These are phyloP conservation scores for Loxodonta africana DNA, from an alignment of 2,113 vertebrate species.

Conservation along the genomic window DNA sequence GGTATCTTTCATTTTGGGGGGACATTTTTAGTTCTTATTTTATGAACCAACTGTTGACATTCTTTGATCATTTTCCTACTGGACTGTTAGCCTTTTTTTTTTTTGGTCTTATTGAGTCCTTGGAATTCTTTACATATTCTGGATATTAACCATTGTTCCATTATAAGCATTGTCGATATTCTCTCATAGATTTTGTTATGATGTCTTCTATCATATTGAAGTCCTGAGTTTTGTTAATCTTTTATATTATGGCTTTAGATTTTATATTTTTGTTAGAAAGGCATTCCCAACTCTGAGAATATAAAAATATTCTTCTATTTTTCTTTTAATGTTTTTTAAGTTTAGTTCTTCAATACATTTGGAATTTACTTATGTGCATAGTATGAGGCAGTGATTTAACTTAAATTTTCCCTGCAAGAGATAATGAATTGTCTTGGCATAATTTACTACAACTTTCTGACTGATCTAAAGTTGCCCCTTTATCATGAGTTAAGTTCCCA, in stretches of 20 bases:
- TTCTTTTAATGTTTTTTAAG: slow-evolving; percentile 15
- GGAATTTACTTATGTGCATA: slow-evolving; percentile 3
- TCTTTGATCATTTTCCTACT: background rate
- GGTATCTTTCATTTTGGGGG: background rate
- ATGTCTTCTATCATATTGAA: slow-evolving; percentile 36
- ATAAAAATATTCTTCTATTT: slow-evolving; percentile 26
- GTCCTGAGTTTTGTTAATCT: slow-evolving; percentile 48
- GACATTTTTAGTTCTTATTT: background rate
- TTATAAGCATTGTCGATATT: slow-evolving; percentile 30
- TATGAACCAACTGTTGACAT: background rate
- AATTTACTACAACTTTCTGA: background rate
- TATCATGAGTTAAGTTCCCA: slow-evolving; percentile 14
- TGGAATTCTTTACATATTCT: background rate
- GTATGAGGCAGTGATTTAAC: slow-evolving; percentile 35
- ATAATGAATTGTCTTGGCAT: background rate
- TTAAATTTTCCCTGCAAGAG: background rate
- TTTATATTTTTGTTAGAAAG: slow-evolving; percentile 50
- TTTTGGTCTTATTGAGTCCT: background rate
- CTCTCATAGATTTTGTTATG: slow-evolving; percentile 19
- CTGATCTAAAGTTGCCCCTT: background rate
- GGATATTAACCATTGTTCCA: slow-evolving; percentile 45
- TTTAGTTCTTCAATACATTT: slow-evolving; percentile 40
- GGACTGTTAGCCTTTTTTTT: slow-evolving; percentile 20
- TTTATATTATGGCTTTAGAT: slow-evolving; percentile 37
- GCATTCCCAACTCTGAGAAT: background rate